Conservation (phyloP, 2,797 vertebrate species). For the Vespertilio murinus region DNA sequence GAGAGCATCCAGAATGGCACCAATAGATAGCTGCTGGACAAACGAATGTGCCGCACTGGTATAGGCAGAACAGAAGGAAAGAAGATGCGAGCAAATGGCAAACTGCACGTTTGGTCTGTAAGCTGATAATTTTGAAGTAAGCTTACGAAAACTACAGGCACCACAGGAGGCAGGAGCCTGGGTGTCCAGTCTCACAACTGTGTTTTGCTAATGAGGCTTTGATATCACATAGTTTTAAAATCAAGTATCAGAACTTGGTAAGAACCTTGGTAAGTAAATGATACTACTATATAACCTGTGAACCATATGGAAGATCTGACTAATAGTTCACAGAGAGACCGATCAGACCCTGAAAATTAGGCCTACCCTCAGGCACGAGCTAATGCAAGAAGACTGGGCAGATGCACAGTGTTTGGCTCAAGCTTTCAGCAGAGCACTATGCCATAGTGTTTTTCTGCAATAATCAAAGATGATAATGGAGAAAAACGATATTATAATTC, state of each 20-base stretch:
- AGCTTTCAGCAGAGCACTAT: constrained; percentile 9
- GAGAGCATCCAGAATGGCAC: neutral
- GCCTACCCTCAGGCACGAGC: neutral
- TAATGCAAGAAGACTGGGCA: neutral
- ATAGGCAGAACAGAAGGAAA: neutral
- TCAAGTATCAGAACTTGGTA: constrained; percentile 19
- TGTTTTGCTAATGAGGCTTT: neutral
- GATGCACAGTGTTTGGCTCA: constrained; percentile 3
- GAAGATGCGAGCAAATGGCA: neutral
- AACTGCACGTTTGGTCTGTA: neutral
- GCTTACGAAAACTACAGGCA: neutral
- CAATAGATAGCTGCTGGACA: neutral
- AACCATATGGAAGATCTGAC: neutral
- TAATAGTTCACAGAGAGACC: neutral
- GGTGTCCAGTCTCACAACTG: neutral
- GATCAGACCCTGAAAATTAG: neutral
- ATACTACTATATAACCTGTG: neutral
- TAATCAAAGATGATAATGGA: neutral
- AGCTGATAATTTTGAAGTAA: neutral
- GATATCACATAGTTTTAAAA: neutral
- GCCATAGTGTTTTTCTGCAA: neutral
- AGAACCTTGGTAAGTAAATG: constrained; percentile 15
- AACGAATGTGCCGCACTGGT: neutral
- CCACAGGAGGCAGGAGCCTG: neutral
- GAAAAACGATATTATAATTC: neutral